Base-by-base conservation (phyloP, 2,113 vertebrate genomes). In the Maccullochella peelii region DNA sequence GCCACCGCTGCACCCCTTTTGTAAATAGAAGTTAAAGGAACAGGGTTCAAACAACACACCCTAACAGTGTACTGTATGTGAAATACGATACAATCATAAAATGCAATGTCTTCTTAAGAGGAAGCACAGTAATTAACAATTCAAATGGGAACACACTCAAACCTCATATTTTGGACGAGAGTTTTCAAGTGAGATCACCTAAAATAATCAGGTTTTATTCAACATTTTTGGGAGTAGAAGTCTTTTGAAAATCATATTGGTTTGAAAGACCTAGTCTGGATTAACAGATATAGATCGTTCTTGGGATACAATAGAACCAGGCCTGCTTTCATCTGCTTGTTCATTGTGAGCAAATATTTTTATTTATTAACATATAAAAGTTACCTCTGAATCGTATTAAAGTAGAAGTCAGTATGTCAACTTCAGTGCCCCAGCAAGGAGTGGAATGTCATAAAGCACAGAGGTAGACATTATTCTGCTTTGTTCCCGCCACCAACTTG, bases 351-450 rank as follows among this genome's bases (percentile, higher is more conserved):
- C 3, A 66, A 18, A 40, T 5, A 58, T 38, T 30, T 62, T 61
- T 10, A 52, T 72, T 30, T 52, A 80, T 55, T 49, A 66, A 50
- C 23, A 71, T 58, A 14, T 74, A 59, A 73, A 65, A n/a, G 47
- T 40, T 79, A 70, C 47, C 12, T 62, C 15, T 47, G 49, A 83
- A 71, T 69, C 63, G 23, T 40, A 68, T 61, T 69, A 40, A 62
- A 67, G n/a, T 15, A 49, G 8, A 50, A 27, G 44, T 50, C 25
- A n/a, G 30, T 49, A 14, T 40, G 33, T 73, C 27, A 73, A 62
- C 72, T 63, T 14, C 30, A 33, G 21, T 3, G 14, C 40, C 4
- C 25, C 58, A 50, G 50, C n/a, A 44, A 52, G 36, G 4, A 74
- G 11, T 18, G 8, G 21, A 70, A 61, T 50, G n/a, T 57, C 30